These are phyloP conservation scores for Tenualosa ilisha DNA, from an alignment of 2,797 vertebrate genomes.

Conservation along the genomic window DNA sequence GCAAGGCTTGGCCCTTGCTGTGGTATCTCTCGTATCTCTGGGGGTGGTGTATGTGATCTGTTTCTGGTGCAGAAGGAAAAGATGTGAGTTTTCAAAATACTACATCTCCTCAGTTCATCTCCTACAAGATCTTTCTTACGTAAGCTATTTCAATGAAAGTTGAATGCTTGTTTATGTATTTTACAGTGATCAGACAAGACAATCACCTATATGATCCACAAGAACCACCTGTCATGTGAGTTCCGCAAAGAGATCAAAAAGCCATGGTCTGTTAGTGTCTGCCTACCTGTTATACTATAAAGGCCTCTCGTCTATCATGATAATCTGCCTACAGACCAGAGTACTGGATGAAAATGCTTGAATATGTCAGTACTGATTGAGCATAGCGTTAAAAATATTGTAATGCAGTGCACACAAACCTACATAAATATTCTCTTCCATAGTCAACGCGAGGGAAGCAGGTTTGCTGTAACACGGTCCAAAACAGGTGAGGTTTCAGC, in stretches of 20 bases:
- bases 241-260: neutral
- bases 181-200: constrained; percentile 3
- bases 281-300: neutral
- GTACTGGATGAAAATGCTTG: neutral
- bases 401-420: neutral
- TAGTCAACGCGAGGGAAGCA: constrained; percentile 17
- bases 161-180: neutral
- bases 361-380: neutral
- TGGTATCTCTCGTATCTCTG: neutral
- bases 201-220: constrained; percentile 1
- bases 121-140: neutral
- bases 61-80: constrained; percentile 15
- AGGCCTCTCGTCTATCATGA: neutral
- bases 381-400: neutral
- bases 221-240: constrained; percentile 7
- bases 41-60: neutral
- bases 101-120: neutral
- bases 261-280: neutral
- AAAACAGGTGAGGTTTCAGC: constrained; percentile 1
- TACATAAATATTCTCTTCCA: neutral
- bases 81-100: neutral
- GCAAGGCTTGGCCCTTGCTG: neutral
- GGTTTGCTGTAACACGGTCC: neutral
- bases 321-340: neutral
- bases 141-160: neutral